Percentiles rank a stretch among this genome's conserved stretches.
Conservation (phyloP, 1,140 invertebrate genomes). For the Magallana angulata region DNA sequence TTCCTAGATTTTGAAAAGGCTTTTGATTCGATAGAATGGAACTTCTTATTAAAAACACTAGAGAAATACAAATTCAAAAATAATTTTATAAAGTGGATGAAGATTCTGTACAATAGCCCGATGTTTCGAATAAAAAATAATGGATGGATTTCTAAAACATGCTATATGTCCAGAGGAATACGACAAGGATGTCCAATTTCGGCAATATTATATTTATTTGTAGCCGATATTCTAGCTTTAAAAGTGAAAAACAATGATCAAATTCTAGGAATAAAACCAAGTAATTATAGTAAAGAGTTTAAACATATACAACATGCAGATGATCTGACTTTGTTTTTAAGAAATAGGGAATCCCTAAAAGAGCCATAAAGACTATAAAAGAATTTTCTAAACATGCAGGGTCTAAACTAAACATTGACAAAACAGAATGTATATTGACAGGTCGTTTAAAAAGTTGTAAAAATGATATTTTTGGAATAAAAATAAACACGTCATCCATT, state of each 20-base stretch:
- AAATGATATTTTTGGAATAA: background rate
- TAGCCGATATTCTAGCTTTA: background rate
- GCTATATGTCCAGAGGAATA: too few species aligned
- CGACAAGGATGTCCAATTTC: slow-evolving; percentile 15
- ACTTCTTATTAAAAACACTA: too few species aligned
- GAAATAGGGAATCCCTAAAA: background rate
- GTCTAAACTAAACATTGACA: background rate
- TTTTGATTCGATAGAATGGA: too few species aligned
- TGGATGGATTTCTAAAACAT: too few species aligned
- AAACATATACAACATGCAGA: slow-evolving; percentile 5
- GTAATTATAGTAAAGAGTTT: background rate
- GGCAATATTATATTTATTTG: slow-evolving; percentile 7
- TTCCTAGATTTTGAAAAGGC: too few species aligned
- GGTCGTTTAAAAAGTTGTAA: background rate
- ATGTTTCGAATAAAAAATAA: too few species aligned
- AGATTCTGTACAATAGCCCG: too few species aligned
- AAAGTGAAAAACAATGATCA: too few species aligned
- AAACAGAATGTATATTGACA: background rate
- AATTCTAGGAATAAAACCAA: background rate
- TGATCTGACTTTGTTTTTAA: background rate
- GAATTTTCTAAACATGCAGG: background rate
- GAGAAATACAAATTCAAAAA: too few species aligned
- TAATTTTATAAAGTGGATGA: too few species aligned
- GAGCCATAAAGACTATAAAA: background rate
- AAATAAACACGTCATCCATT: background rate